phyloP scores from a whole-genome alignment of 1,140 invertebrate species.

The Conus ventricosus region DNA sequence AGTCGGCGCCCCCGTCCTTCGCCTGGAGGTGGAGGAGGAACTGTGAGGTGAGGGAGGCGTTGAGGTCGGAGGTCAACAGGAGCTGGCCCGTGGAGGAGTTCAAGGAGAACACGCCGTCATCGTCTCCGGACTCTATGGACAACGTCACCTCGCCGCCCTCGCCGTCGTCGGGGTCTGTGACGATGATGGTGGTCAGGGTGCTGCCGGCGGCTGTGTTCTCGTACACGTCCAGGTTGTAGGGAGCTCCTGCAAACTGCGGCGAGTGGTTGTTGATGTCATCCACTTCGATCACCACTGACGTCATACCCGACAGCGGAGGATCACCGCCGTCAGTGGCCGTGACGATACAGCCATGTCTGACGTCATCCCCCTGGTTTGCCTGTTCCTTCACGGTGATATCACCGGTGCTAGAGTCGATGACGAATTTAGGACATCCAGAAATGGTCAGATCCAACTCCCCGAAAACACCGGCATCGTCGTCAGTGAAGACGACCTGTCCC shows the following conservation, averaged over 20 bases:
- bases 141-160: neutral
- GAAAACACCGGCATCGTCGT: neutral
- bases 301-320: neutral
- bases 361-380: neutral
- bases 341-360: neutral
- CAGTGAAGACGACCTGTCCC: neutral
- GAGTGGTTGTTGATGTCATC: conserved; percentile 2
- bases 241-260: neutral
- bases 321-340: neutral
- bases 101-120: neutral
- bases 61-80: neutral
- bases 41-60: neutral
- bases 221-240: neutral
- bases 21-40: neutral
- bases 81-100: neutral
- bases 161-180: neutral
- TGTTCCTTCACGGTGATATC: neutral
- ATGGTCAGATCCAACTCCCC: neutral
- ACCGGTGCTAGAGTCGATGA: neutral
- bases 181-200: neutral
- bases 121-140: neutral
- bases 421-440: conserved; percentile 1
- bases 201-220: neutral
- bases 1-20: neutral
- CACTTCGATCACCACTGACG: neutral